Conservation (phyloP, 1,140 invertebrate genomes). For the Hesperophylax magnus region DNA sequence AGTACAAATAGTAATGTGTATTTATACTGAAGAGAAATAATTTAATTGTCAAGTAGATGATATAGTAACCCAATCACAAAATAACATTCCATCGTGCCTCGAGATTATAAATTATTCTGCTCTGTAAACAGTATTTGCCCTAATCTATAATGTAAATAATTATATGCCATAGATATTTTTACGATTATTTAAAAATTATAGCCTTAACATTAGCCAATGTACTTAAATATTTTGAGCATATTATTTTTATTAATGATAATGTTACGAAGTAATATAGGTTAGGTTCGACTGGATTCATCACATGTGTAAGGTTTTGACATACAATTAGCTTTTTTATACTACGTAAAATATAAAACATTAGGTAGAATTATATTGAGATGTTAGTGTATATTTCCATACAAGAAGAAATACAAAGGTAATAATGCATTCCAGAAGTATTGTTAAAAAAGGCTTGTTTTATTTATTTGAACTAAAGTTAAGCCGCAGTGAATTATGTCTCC, state of each 20-base stretch:
- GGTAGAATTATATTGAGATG: slow-evolving; percentile 21
- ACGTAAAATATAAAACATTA: slow-evolving; percentile 35
- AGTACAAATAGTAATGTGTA: too few species aligned
- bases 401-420: slow-evolving; percentile 8
- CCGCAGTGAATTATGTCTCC: too few species aligned
- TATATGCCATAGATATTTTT: slow-evolving; percentile 48
- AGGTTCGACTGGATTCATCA: slow-evolving; percentile 41
- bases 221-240: slow-evolving; percentile 39
- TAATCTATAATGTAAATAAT: slow-evolving; percentile 54
- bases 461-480: too few species aligned
- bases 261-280: slow-evolving; percentile 19
- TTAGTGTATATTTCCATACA: slow-evolving; percentile 12
- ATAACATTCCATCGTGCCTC: slow-evolving; percentile 57
- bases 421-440: slow-evolving; percentile 28
- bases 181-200: slow-evolving; percentile 40
- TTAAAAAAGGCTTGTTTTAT: not conserved
- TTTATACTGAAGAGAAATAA: too few species aligned
- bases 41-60: too few species aligned
- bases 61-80: too few species aligned
- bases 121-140: slow-evolving; percentile 49
- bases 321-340: slow-evolving; percentile 42
- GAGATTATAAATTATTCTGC: slow-evolving; percentile 53
- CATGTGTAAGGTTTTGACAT: slow-evolving; percentile 39
- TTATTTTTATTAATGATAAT: slow-evolving; percentile 9
- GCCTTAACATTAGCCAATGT: slow-evolving; percentile 43